Evolutionary conservation across 2,113 vertebrate species (phyloP), one percentile per base, ranked within the genome.

Genomic region (Condylura cristata): DNA sequence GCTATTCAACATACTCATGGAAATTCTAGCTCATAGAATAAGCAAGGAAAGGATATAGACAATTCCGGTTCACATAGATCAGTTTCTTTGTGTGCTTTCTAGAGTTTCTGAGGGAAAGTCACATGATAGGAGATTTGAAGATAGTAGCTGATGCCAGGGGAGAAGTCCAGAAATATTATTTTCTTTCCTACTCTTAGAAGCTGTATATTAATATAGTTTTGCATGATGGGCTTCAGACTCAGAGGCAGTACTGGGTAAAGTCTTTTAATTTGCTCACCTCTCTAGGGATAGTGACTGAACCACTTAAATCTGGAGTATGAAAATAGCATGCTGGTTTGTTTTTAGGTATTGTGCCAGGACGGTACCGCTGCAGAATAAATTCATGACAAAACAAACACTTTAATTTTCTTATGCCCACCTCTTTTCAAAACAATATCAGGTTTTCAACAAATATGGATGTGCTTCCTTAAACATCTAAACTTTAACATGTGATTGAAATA

Each of bases 401-500:
- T 9, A 68, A 0, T 37, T n/a, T 28, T 94, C 8, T 83, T 44
- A 63, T 9, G 12, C 2, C 83, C 28, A 51, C 8, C 3, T 44
- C 24, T 90, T 92, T 78, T 85, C 48, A 61, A 94, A 95, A 72
- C 8, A 89, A 60, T 94, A 24, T 11, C 34, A 61, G 6, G 0
- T 34, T 76, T 78, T 75, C 61, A 94, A n/a, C 26, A 83, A 46
- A 58, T 22, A 56, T 34, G 34, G 70, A 44, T 60, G 4, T 34
- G 53, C n/a, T 83, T 61, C 14, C 89, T 87, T 66, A 65, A 81
- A n/a, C 82, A 79, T 41, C 28, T 78, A 60, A 94, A 60, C 26
- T 32, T 87, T 82, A 76, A 37, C 7, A 44, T 5, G 34, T 71
- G 32, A 44, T 14, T 68, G 1, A 80, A 94, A 84, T 66, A 84